Evolutionary conservation across 2,888 invertebrate genomes (phyloP), one percentile per base, ranked within the genome.

Genomic region (Patella caerulea): DNA sequence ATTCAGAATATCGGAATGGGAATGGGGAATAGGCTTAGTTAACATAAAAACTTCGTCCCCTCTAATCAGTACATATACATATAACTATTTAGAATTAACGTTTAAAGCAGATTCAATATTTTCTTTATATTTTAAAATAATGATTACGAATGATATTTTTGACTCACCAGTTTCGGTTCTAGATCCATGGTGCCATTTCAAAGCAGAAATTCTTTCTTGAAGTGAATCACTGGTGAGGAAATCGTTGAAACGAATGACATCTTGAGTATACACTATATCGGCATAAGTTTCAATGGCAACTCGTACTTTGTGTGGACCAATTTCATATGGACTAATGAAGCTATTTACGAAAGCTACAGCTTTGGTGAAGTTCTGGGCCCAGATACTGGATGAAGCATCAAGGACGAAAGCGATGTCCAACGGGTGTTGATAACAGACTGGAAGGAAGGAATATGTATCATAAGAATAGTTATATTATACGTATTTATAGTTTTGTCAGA

Each of bases 281-380:
- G 19, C 65, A 24, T 65, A 65, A 2, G 65, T 65, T 65, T 65
- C 65, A 24, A 65, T 12, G 14, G 65, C 65, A 9, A 65, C 65
- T 65, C 24, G 65, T 19, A 83, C 83, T 52, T 75, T 75, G 12
- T 71, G 55, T 3, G 76, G 81, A 3, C 77, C 78, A 53, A 83
- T 80, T 55, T 83, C 75, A 72, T 79, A 83, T 15, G 69, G 71
- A 55, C 77, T 73, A 4, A 81, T 74, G 45, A 83, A 81, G 69
- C 80, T 76, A 52, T 81, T 77, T 2, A 81, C 71, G 71, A 83
- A 83, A 76, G 79, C 76, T 14, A 81, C 73, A 3, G 78, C 83
- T 1, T 76, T 4, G 74, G 83, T 83, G 73, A 83, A 83, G 77
- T 83, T 83, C 9, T 76, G 71, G 2, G 74, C 78, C 80, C 80